Percentiles rank a stretch among this genome's conserved stretches.
Conservation (phyloP, 1,140 invertebrate genomes). For the Cecropterus lyciades region DNA sequence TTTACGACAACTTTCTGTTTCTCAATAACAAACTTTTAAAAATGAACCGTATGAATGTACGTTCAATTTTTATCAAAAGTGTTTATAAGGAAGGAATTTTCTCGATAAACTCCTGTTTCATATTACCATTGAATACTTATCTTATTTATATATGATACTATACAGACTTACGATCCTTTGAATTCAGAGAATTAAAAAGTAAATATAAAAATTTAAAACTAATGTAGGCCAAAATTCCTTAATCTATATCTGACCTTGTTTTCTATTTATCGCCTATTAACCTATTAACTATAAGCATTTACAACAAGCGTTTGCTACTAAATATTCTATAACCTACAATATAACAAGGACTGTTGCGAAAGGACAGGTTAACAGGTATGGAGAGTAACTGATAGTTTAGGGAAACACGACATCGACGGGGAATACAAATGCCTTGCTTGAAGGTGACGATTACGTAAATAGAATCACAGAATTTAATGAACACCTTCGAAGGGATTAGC, state of each 20-base stretch:
- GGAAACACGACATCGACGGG: slow-evolving; percentile 15
- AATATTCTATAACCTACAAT: slow-evolving; percentile 2
- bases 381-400: slow-evolving; percentile 29
- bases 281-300: neutral
- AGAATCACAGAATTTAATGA: slow-evolving; percentile 31
- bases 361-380: slow-evolving; percentile 4
- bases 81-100: too few species aligned
- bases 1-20: too few species aligned
- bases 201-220: too few species aligned
- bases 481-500: slow-evolving; percentile 6
- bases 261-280: neutral
- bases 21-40: too few species aligned
- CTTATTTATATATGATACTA: too few species aligned
- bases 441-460: slow-evolving; percentile 25
- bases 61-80: too few species aligned
- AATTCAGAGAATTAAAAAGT: too few species aligned
- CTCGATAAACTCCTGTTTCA: too few species aligned
- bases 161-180: too few species aligned
- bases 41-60: too few species aligned
- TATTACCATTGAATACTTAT: too few species aligned
- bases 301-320: neutral
- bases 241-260: neutral
- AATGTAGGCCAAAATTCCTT: too few species aligned
- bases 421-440: slow-evolving; percentile 27
- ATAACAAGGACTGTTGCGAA: slow-evolving; percentile 15